Conservation (phyloP, 2,888 invertebrate species). For the Lumbricus terrestris region DNA sequence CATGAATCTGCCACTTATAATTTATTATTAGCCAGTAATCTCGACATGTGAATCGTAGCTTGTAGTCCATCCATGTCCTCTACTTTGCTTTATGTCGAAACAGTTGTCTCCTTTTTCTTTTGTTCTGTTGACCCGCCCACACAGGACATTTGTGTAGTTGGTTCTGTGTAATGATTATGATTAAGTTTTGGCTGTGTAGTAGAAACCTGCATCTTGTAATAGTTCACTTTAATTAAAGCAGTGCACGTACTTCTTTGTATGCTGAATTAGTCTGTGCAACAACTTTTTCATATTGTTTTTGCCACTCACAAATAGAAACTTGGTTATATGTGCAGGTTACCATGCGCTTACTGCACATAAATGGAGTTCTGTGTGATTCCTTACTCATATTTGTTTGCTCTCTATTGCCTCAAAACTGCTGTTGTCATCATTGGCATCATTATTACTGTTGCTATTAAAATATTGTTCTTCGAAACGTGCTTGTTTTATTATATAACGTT, state of each 20-base stretch:
- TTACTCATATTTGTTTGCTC: not conserved
- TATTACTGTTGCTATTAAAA: not conserved
- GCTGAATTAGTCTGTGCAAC: not conserved
- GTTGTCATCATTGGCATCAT: not conserved
- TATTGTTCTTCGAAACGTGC: not conserved
- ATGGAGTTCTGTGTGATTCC: not conserved
- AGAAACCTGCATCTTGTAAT: constrained; percentile 3
- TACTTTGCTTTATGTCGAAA: not conserved
- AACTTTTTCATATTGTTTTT: not conserved
- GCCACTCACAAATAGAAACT: not conserved
- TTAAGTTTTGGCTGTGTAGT: not conserved
- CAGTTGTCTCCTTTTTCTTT: not conserved
- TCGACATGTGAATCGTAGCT: not conserved
- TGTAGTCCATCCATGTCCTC: not conserved
- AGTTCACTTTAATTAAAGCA: not conserved
- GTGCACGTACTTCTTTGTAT: not conserved
- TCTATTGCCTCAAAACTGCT: not conserved
- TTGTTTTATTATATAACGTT: no score
- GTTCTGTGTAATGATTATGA: not conserved
- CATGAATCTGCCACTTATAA: no score
- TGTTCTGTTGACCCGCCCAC: not conserved
- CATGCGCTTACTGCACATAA: no score
- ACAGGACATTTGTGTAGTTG: not conserved
- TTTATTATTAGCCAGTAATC: not conserved
- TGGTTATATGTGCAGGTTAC: no score